Conservation (phyloP, 1,140 invertebrate species). For the Agrilus planipennis region DNA sequence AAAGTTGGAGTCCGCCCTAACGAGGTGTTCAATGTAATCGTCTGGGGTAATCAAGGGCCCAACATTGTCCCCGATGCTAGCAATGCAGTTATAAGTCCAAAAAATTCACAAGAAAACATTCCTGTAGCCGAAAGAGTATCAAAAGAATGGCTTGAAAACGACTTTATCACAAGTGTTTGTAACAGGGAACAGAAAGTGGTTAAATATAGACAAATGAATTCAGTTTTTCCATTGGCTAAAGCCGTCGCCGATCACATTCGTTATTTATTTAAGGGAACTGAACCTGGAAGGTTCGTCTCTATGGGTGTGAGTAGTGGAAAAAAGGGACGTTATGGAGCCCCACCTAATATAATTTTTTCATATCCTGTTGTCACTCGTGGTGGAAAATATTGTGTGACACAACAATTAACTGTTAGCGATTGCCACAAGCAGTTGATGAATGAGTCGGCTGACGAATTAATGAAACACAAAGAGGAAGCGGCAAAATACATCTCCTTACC, state of each 20-base stretch:
- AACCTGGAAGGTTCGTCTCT: conserved; percentile 68
- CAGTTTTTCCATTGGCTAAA: conserved; percentile 96
- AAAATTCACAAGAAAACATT: conserved; percentile 34
- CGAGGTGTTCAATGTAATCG: conserved; percentile 80
- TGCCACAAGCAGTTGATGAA: too few relatives aligned
- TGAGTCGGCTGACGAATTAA: too few relatives aligned
- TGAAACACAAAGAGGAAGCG: too few relatives aligned
- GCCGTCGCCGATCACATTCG: conserved; percentile 96
- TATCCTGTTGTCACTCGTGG: conserved; percentile 79
- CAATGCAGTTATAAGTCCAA: conserved; percentile 60
- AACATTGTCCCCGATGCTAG: conserved; percentile 96
- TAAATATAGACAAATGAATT: conserved; percentile 92
- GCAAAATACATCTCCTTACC: too few relatives aligned
- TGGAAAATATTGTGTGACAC: too few relatives aligned
- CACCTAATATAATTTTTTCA: conserved; percentile 86
- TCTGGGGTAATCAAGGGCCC: conserved; percentile 99
- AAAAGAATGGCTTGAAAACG: conserved; percentile 72
- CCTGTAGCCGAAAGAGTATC: too few relatives aligned
- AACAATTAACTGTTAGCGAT: too few relatives aligned
- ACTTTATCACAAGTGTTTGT: conserved; percentile 88
- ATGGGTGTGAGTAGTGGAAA: conserved; percentile 99
- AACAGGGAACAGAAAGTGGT: conserved; percentile 96
- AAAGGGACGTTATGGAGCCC: conserved; percentile 85
- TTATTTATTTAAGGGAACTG: conserved; percentile 87
- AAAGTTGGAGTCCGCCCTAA: conserved; percentile 54